A percentile compares a stretch with the other conserved stretches of the same genome.
phyloP scores from a whole-genome alignment of 2,113 vertebrate species.

The Siniperca knerii region DNA sequence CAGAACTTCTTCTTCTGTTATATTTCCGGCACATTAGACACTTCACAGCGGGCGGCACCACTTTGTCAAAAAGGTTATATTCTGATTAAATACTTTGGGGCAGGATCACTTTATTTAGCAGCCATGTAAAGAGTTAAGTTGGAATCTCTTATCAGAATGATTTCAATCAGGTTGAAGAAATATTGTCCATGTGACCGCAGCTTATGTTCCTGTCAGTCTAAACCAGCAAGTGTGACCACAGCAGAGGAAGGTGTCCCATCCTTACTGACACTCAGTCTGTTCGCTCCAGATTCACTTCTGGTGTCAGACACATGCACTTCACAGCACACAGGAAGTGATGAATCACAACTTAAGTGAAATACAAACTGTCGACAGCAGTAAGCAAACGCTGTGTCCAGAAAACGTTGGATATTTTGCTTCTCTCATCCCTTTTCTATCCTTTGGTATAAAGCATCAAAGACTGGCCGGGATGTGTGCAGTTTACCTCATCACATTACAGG shows the following conservation, averaged over 20 bases:
- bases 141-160: no score
- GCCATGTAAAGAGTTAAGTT: no score
- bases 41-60: no score
- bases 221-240: constrained; percentile 16
- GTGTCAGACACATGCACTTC: constrained; percentile 3
- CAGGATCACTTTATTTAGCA: no score
- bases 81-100: no score
- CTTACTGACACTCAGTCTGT: constrained; percentile 22
- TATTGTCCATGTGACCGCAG: no score
- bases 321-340: constrained; percentile 45
- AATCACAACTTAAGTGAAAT: constrained; percentile 41
- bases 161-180: no score
- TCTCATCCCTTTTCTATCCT: constrained; percentile 31
- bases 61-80: no score
- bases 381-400: constrained; percentile 42
- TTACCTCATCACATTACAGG: constrained; percentile 50
- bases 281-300: constrained; percentile 4
- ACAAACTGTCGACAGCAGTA: constrained; percentile 38
- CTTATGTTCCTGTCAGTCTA: neutral
- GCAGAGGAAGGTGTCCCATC: neutral
- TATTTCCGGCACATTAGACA: no score
- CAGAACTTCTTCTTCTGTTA: no score
- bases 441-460: constrained; percentile 52
- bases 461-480: constrained; percentile 25
- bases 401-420: constrained; percentile 36